Conservation (phyloP, 37 sponge, comb jelly and placozoan genomes). For the Cliona cf. orientalis region DNA sequence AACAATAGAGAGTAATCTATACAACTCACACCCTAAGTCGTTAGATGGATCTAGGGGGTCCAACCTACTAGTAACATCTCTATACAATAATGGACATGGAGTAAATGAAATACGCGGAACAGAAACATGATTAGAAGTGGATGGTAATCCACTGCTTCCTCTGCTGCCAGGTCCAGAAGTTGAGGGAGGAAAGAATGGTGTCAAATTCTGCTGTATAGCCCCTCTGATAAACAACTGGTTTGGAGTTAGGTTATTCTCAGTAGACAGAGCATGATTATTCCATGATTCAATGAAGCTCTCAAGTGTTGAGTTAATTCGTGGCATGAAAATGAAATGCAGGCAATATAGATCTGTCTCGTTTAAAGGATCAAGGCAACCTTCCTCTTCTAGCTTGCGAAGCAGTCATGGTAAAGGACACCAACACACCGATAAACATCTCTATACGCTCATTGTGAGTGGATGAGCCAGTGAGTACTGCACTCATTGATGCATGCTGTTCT, state of each 20-base stretch:
- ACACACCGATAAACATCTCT: constrained; percentile 63
- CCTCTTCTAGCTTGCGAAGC: not conserved
- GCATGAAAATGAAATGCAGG: constrained; percentile 5
- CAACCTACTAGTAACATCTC: no score
- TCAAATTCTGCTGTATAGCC: no score
- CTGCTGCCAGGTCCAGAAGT: no score
- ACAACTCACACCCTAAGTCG: no score
- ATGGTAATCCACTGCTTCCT: no score
- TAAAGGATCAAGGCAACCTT: not conserved
- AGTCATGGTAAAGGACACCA: constrained; percentile 9
- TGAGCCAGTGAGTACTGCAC: constrained; percentile 15
- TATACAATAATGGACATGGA: no score
- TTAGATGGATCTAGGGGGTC: no score
- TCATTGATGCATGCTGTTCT: constrained; percentile 1
- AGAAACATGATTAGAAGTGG: no score
- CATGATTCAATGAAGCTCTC: not conserved
- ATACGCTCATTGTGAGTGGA: constrained; percentile 54
- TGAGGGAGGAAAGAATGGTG: no score
- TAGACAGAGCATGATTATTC: constrained; percentile 14
- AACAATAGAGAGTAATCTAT: no score
- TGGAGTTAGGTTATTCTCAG: constrained; percentile 13
- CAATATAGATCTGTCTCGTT: constrained; percentile 14
- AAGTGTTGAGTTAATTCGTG: constrained; percentile 6
- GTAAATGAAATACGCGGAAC: no score
- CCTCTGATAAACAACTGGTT: not conserved